A percentile compares a stretch with the other conserved stretches of the same genome.
Evolutionary conservation across 2,113 vertebrate genomes (phyloP).

Genomic region (Cottus gobio): DNA sequence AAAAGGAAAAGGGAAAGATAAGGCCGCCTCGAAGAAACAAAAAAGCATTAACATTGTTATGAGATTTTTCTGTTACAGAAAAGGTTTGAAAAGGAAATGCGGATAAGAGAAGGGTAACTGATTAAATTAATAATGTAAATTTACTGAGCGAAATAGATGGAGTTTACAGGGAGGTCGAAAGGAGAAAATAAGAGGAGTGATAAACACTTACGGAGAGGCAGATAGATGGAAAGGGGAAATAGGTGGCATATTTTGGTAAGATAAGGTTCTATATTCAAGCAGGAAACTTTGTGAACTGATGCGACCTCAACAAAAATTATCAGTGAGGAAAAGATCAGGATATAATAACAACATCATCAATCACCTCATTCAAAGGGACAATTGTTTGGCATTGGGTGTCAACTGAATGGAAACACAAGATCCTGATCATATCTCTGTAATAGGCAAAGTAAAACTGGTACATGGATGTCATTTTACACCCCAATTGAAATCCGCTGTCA

Average conservation of each 20-base stretch:
- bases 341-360: slow-evolving; percentile 44
- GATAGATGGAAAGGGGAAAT: slow-evolving; percentile 32
- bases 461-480: slow-evolving; percentile 3
- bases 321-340: slow-evolving; percentile 18
- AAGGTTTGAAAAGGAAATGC: not conserved
- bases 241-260: slow-evolving; percentile 35
- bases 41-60: not conserved
- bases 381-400: slow-evolving; percentile 2
- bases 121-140: not conserved
- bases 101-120: not conserved
- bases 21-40: not conserved
- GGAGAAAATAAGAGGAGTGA: not conserved
- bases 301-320: slow-evolving; percentile 1
- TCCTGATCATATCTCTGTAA: slow-evolving; percentile 28
- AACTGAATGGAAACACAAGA: slow-evolving; percentile 18
- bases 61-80: not conserved
- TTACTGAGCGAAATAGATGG: not conserved
- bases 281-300: slow-evolving; percentile 36
- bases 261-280: slow-evolving; percentile 26
- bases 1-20: not conserved
- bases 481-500: not conserved
- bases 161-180: not conserved
- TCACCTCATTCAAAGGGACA: slow-evolving; percentile 23
- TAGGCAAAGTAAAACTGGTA: too few relatives aligned
- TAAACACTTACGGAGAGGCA: not conserved